A percentile compares a stretch with the other conserved stretches of the same genome.
Conservation (phyloP, 2,113 vertebrate genomes). For the Stictonetta naevosa region DNA sequence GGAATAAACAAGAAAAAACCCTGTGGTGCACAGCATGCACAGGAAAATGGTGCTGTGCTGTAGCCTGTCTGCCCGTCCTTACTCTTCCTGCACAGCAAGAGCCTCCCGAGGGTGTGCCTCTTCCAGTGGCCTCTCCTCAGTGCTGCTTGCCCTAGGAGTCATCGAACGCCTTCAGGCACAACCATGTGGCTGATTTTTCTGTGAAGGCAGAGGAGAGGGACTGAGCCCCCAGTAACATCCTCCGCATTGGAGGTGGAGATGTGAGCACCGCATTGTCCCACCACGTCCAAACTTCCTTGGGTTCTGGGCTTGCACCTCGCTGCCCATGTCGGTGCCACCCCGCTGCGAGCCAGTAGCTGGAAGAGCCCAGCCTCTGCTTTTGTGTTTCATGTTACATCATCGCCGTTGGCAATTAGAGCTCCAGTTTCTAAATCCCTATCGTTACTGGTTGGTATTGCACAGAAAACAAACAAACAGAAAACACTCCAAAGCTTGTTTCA, state of each 20-base stretch:
- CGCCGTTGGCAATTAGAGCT: not conserved
- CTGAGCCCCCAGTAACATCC: not conserved
- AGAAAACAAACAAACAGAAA: not conserved
- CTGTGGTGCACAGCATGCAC: not conserved
- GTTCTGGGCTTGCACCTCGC: accelerated
- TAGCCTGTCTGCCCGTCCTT: not conserved
- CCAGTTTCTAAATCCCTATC: not conserved
- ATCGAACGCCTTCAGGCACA: not conserved
- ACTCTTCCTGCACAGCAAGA: not conserved
- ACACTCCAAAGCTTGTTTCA: not conserved
- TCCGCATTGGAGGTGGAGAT: not conserved
- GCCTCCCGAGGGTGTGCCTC: accelerated
- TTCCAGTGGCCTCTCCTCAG: not conserved
- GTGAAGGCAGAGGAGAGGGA: not conserved
- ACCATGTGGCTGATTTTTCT: not conserved
- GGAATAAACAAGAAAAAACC: not conserved
- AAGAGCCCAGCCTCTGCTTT: not conserved
- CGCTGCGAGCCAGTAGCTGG: not conserved
- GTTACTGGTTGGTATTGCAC: conserved; percentile 23
- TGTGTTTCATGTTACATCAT: not conserved
- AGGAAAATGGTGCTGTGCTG: not conserved
- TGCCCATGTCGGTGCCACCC: not conserved
- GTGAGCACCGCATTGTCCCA: accelerated
- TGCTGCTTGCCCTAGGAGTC: accelerated
- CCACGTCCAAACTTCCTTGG: accelerated